These are phyloP conservation scores for Andrena bucephala DNA, from an alignment of 2,888 invertebrate genomes.

Conservation along the genomic window DNA sequence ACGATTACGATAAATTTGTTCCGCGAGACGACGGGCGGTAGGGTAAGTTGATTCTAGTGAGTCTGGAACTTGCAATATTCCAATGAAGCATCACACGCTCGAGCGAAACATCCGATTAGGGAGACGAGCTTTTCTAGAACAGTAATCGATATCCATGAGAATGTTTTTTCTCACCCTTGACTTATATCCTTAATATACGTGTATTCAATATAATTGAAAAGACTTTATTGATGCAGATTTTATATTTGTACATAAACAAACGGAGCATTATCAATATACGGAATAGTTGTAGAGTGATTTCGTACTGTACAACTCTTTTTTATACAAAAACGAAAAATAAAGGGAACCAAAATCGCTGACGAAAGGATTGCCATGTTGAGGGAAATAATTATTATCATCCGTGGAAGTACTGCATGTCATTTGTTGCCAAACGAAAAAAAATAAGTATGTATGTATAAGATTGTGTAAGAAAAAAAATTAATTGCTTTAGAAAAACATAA, in stretches of 20 bases:
- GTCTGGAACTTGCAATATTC: constrained; percentile 16
- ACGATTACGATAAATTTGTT: background rate
- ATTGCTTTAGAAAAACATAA: constrained; percentile 35
- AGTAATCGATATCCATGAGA: constrained; percentile 28
- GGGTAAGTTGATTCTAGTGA: constrained; percentile 23
- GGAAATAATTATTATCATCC: constrained; percentile 63
- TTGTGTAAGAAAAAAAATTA: constrained; percentile 23
- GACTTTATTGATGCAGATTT: constrained; percentile 75
- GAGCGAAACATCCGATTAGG: background rate
- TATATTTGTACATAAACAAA: constrained; percentile 80
- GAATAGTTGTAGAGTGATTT: constrained; percentile 60
- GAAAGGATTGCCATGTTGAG: constrained; percentile 67
- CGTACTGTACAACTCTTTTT: constrained; percentile 64
- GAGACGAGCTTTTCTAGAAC: constrained; percentile 5
- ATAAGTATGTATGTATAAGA: constrained; percentile 65
- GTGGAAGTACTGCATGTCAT: constrained; percentile 66
- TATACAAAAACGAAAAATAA: constrained; percentile 62
- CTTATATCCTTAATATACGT: constrained; percentile 38
- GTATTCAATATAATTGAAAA: constrained; percentile 54
- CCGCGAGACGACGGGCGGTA: background rate
- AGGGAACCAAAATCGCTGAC: constrained; percentile 68
- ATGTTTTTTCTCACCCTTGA: constrained; percentile 20
- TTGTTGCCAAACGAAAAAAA: constrained; percentile 75
- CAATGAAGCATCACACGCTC: constrained; percentile 29
- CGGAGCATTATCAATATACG: constrained; percentile 41